phyloP scores from a whole-genome alignment of 2,888 invertebrate species.

The Pyralis farinalis region DNA sequence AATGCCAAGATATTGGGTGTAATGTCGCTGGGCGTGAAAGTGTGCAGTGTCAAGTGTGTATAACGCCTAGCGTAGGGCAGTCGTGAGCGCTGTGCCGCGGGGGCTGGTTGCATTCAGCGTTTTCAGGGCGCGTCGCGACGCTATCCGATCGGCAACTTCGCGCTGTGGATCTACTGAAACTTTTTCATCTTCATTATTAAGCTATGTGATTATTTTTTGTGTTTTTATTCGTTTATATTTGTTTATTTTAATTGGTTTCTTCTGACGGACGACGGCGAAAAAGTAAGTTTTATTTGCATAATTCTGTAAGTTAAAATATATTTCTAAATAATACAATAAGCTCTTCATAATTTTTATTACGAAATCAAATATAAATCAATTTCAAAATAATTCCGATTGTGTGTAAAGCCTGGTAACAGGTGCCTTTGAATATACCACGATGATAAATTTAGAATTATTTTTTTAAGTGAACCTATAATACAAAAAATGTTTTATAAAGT shows the following conservation, averaged over 20 bases:
- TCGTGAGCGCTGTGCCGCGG: slow-evolving; percentile 20
- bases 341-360: no score
- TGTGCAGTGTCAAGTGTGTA: slow-evolving; percentile 11
- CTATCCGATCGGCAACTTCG: slow-evolving; percentile 12
- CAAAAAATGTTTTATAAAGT: not conserved
- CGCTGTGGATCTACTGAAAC: slow-evolving; percentile 8
- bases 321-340: no score
- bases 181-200: slow-evolving; percentile 5
- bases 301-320: not conserved
- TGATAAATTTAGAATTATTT: no score
- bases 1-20: not conserved
- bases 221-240: slow-evolving; percentile 11
- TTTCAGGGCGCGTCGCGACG: slow-evolving; percentile 7
- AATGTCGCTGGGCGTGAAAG: slow-evolving; percentile 7
- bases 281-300: not conserved
- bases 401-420: no score
- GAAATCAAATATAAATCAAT: no score
- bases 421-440: no score
- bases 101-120: slow-evolving; percentile 9
- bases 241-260: slow-evolving; percentile 6
- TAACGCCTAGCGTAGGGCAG: slow-evolving; percentile 12
- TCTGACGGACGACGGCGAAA: not conserved
- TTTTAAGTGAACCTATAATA: no score
- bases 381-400: no score
- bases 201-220: slow-evolving; percentile 16